Percentiles rank a stretch among this genome's conserved stretches.
phyloP scores from a whole-genome alignment of 2,888 invertebrate species.

The Andrena trimmerana region DNA sequence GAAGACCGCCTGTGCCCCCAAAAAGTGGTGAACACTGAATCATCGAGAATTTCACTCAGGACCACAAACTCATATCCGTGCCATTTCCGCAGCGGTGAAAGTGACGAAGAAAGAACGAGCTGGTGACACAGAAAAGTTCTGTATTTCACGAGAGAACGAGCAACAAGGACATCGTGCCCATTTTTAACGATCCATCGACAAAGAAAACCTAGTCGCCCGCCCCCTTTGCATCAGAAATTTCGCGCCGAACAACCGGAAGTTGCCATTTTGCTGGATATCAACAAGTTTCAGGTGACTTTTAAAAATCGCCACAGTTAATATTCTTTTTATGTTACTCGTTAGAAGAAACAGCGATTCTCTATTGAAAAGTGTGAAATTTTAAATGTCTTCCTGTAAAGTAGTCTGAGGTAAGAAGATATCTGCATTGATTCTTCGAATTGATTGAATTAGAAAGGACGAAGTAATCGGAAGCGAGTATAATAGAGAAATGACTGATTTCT shows the following conservation, averaged over 20 bases:
- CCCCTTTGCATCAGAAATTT: background rate
- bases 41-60: background rate
- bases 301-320: background rate
- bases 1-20: background rate
- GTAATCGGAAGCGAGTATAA: background rate
- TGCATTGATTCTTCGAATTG: background rate
- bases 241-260: slow-evolving; percentile 1
- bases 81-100: slow-evolving; percentile 53
- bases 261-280: background rate
- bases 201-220: background rate
- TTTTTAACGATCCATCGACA: background rate
- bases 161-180: background rate
- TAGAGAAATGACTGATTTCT: too few species aligned
- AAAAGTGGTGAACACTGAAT: background rate
- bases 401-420: background rate
- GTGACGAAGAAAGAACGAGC: slow-evolving; percentile 37
- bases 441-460: background rate
- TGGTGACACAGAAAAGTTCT: slow-evolving; percentile 29
- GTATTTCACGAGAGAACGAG: slow-evolving; percentile 27
- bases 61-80: background rate
- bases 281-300: background rate
- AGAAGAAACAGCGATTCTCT: background rate
- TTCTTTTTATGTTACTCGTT: background rate
- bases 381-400: background rate
- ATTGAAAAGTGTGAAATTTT: background rate